phyloP scores from a whole-genome alignment of 2,888 invertebrate species.

The Nipponacmea schrenckii region DNA sequence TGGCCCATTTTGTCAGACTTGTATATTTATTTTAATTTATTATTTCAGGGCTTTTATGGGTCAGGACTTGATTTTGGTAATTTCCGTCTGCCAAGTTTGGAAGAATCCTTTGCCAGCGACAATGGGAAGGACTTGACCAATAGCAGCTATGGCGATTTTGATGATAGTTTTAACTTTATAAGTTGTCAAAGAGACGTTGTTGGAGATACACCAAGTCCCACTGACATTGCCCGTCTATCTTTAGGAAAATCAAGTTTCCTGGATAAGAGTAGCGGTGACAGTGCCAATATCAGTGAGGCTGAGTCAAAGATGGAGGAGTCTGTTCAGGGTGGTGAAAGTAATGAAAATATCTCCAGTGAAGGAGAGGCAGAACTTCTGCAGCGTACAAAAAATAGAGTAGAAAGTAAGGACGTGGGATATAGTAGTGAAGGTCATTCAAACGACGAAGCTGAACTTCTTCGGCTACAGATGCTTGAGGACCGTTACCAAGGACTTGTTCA shows the following conservation, averaged over 20 bases:
- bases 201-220: neutral
- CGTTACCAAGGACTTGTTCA: slow-evolving; percentile 34
- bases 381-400: slow-evolving; percentile 20
- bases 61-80: slow-evolving; percentile 31
- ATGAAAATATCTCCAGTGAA: slow-evolving; percentile 31
- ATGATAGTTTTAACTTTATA: slow-evolving; percentile 7
- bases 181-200: slow-evolving; percentile 3
- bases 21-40: neutral
- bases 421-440: slow-evolving; percentile 68
- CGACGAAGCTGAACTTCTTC: slow-evolving; percentile 55
- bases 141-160: neutral
- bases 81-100: slow-evolving; percentile 33
- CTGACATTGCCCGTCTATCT: neutral
- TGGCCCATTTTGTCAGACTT: neutral
- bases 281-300: slow-evolving; percentile 56
- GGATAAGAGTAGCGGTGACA: slow-evolving; percentile 54
- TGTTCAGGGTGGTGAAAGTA: neutral
- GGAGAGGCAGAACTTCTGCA: slow-evolving; percentile 24
- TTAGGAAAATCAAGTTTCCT: slow-evolving; percentile 18
- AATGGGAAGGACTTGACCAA: slow-evolving; percentile 12
- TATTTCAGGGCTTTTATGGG: slow-evolving; percentile 27
- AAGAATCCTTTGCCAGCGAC: slow-evolving; percentile 22
- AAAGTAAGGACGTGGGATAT: slow-evolving; percentile 64
- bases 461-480: slow-evolving; percentile 39
- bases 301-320: slow-evolving; percentile 53